Evolutionary conservation across 2,113 vertebrate genomes (phyloP), one percentile per base, ranked within the genome.

Genomic region (Equus quagga): DNA sequence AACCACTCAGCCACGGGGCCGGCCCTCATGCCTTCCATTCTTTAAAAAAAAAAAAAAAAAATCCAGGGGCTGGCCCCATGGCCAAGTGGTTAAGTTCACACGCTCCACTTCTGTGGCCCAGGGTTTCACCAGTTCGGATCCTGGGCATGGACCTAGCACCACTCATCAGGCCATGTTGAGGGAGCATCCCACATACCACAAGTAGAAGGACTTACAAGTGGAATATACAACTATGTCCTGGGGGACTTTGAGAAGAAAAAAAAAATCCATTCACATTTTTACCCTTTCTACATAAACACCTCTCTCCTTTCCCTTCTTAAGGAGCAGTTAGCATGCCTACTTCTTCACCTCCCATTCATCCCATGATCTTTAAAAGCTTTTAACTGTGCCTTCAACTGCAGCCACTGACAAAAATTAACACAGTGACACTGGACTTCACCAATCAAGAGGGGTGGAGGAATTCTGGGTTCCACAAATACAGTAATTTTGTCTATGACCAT

Each of bases 401-500:
- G 60, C 12, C 72, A 93, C 5, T 51, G n/a, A 89, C 14, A 91
- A 80, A 97, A 88, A 84, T 41, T 64, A 94, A 95, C 51, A 88
- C 2, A 49, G 24, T 93, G 5, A 96, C 79, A 83, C 14, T 83
- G 19, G 24, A 84, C 18, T 69, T 67, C 12, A 90, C 17, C 6
- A 83, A 51, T 62, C 21, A 72, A 85, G 41, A 70, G 18, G 3
- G 3, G 64, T 51, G 12, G 26, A 19, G 36, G 9, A 89, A 95
- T 36, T 86, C 69, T 15, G 83, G 31, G 75, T 60, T 49, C 64
- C 28, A 87, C 46, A 89, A 95, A 89, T 46, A 97, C 28, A 36
- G 24, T 64, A 75, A 80, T 84, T 91, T 91, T 85, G n/a, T 89
- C 51, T 65, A 79, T 9, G 24, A 93, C 76, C 81, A 58, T 65